Evolutionary conservation across 2,888 invertebrate genomes (phyloP), one percentile per base, ranked within the genome.

Genomic region (Leptogaster cylindrica): DNA sequence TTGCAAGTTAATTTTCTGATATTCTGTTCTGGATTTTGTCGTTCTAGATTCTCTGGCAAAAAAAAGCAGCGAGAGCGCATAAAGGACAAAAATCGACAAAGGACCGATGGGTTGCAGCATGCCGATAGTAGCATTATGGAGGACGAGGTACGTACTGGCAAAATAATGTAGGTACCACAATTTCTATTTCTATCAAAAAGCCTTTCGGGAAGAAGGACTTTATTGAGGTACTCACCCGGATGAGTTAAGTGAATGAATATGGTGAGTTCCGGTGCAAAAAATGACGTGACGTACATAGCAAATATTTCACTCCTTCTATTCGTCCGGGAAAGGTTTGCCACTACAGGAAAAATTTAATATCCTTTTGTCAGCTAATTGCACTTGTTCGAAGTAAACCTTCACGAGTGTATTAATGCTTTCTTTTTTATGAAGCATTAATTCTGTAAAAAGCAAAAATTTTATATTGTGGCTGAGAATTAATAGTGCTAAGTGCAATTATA

Each of bases 111-210:
- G 41, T 73, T 78, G 68, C 78, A 79, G 72, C 79, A 77, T 75
- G 77, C 77, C 67, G 79, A 80, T 71, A 79, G 79, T 71, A 79
- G 78, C 72, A 76, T 80, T 65, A 78, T 79, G 77, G 79, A 81
- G 67, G 79, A 81, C 72, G 80, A 81, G 78, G 81, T 81, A 74
- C 7, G 64, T 48, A 46, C 46, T 31, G 5, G 3, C n/a, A 23
- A 46, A 46, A 12, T n/a, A 46, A 46, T 25, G n/a, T 25, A n/a
- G 23, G 25, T 46, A 55, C 4, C 14, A 12, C 33, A 55, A 55
- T 55, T 55, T 55, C 39, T 55, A 55, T 36, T 25, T 50, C 50
- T 36, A 55, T 55, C 55, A 55, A 36, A 55, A 55, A 55, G 14
- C 39, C 55, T 33, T 36, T 25, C 39, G 23, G 33, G 55, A 55